phyloP scores from a whole-genome alignment of 1,140 invertebrate species.

The Hormaphis cornu region DNA sequence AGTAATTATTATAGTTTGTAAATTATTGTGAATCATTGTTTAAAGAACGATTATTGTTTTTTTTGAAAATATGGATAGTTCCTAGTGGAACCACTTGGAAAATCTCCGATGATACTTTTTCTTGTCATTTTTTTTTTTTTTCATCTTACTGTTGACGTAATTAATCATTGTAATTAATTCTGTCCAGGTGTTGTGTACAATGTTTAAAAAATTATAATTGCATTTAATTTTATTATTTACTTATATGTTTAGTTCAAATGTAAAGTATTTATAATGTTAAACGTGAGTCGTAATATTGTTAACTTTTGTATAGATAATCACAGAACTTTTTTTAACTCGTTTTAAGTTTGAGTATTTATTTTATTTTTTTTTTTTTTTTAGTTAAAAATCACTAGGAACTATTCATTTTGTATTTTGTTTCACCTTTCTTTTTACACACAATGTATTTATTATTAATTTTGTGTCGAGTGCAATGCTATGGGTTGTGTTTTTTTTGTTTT shows the following conservation, averaged over 20 bases:
- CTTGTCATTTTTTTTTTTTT: background rate
- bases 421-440: constrained; percentile 5
- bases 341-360: background rate
- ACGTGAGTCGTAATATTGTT: constrained; percentile 1
- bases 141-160: background rate
- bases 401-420: constrained; percentile 12
- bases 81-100: background rate
- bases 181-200: background rate
- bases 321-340: background rate
- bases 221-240: constrained; percentile 11
- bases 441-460: constrained; percentile 22
- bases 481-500: constrained; percentile 9
- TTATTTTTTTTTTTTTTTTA: constrained; percentile 2
- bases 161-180: background rate
- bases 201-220: background rate
- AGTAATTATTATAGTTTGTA: constrained; percentile 16
- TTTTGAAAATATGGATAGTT: constrained; percentile 7
- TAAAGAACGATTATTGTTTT: no score
- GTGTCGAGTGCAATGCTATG: constrained; percentile 30
- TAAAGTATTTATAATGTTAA: background rate
- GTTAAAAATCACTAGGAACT: constrained; percentile 7
- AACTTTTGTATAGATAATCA: constrained; percentile 5
- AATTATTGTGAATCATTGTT: constrained; percentile 2
- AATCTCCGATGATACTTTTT: background rate
- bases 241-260: constrained; percentile 5